Evolutionary conservation across 2,113 vertebrate species (phyloP).

Genomic region (Pan paniscus): DNA sequence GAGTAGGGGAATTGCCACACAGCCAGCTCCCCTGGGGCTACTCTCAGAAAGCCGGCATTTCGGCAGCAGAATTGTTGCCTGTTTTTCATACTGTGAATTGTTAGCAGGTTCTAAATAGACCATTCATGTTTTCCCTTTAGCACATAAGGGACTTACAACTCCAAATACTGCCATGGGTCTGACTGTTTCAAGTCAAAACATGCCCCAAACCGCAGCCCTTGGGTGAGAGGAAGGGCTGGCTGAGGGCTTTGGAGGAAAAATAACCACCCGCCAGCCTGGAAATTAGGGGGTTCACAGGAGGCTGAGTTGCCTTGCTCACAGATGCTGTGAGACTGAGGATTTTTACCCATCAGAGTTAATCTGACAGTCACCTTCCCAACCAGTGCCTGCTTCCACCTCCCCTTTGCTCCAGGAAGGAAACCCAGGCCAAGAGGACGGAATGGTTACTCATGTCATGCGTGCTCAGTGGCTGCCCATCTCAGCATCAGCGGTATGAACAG

Average conservation of each 20-base stretch:
- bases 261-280: slow-evolving; percentile 2
- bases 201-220: slow-evolving; percentile 34
- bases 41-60: not conserved
- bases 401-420: not conserved
- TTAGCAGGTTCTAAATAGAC: slow-evolving; percentile 37
- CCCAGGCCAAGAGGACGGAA: not conserved
- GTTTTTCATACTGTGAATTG: not conserved
- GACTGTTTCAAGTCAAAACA: slow-evolving; percentile 60
- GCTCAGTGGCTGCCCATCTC: not conserved
- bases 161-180: not conserved
- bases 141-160: slow-evolving; percentile 52
- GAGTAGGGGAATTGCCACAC: not conserved
- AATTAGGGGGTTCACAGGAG: not conserved
- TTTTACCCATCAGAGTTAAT: not conserved
- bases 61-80: not conserved
- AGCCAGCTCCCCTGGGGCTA: not conserved
- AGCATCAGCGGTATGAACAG: not conserved
- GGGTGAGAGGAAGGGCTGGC: slow-evolving; percentile 5
- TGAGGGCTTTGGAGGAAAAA: slow-evolving; percentile 1
- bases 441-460: not conserved
- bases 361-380: not conserved
- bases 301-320: not conserved
- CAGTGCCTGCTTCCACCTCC: not conserved
- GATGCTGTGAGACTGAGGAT: not conserved
- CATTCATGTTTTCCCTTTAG: not conserved